Evolutionary conservation across 2,888 invertebrate species (phyloP).

Genomic region (Tachina lurida): DNA sequence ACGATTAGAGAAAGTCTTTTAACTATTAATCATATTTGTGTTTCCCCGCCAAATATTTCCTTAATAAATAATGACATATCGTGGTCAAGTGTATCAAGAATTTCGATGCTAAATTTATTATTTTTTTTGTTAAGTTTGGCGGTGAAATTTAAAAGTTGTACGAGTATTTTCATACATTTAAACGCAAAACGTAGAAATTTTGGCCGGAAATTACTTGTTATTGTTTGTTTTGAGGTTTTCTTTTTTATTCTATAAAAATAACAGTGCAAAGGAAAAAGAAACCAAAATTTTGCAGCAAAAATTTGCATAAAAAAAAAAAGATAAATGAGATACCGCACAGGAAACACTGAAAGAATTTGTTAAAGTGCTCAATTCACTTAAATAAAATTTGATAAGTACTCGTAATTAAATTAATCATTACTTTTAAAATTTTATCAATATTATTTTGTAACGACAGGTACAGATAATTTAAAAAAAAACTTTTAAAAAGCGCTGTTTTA

Average conservation of each 20-base stretch:
- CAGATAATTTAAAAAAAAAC: too few relatives aligned
- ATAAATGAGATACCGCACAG: not conserved
- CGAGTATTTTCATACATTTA: not conserved
- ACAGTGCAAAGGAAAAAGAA: not conserved
- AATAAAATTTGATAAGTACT: too few relatives aligned
- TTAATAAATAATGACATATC: not conserved
- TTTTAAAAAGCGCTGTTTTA: too few relatives aligned
- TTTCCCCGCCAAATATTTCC: not conserved
- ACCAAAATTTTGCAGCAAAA: not conserved
- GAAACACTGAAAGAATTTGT: too few relatives aligned
- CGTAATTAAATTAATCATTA: too few relatives aligned
- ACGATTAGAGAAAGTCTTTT: conserved; percentile 29
- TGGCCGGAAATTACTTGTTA: conserved; percentile 36
- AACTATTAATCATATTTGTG: conserved; percentile 21
- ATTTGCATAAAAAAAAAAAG: not conserved
- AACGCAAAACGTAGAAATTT: not conserved
- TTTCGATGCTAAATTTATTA: not conserved
- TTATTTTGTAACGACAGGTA: too few relatives aligned
- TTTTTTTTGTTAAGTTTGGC: conserved; percentile 2
- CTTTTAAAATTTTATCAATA: too few relatives aligned
- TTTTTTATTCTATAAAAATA: not conserved
- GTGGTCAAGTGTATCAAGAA: conserved; percentile 18
- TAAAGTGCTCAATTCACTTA: too few relatives aligned
- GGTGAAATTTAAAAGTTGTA: conserved; percentile 1
- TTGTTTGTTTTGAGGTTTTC: not conserved